Evolutionary conservation across 1,140 invertebrate genomes (phyloP), one percentile per base, ranked within the genome.

Genomic region (Ostrea denselamellosa): DNA sequence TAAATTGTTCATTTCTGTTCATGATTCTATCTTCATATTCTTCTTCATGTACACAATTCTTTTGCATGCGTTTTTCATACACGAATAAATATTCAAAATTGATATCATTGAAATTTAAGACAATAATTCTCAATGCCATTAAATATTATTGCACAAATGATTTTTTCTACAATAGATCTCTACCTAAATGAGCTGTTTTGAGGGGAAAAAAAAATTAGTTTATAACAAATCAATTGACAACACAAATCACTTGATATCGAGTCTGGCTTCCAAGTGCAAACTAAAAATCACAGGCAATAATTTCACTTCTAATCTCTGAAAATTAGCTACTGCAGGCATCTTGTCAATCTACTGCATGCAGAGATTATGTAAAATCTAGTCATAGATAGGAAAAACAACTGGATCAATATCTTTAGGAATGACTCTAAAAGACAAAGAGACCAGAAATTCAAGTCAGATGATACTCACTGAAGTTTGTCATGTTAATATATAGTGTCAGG

Each of bases 251-350:
- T 62, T 25, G 68, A 77, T 77, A 77, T 34, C 68, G 68, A 77
- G 68, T 77, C 68, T 77, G 68, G 68, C 68, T 25, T 28, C 68
- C 12, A 25, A 28, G 68, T 77, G 68, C 68, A 77, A 77, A 28
- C 22, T 28, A 77, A 17, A 77, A 28, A 77, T 12, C 22, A 77
- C 68, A 77, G 12, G 68, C 68, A 77, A 77, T 28, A 34, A 77
- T 28, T 77, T 25, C 25, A 77, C 8, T 14, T 34, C 68, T 77
- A 77, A 7, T 77, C 68, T 77, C 25, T 25, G 28, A 25, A 77
- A 17, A 10, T 77, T 9, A 17, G 25, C 25, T 34, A 77, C 12
- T 9, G 28, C 22, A 77, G 68, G 10, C 68, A 77, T 9, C 14
- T 25, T 14, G 28, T 9, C 68, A 44, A 22, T 77, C 68, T 34